Evolutionary conservation across 2,113 vertebrate genomes (phyloP), one percentile per base, ranked within the genome.

Genomic region (Tautogolabrus adspersus): DNA sequence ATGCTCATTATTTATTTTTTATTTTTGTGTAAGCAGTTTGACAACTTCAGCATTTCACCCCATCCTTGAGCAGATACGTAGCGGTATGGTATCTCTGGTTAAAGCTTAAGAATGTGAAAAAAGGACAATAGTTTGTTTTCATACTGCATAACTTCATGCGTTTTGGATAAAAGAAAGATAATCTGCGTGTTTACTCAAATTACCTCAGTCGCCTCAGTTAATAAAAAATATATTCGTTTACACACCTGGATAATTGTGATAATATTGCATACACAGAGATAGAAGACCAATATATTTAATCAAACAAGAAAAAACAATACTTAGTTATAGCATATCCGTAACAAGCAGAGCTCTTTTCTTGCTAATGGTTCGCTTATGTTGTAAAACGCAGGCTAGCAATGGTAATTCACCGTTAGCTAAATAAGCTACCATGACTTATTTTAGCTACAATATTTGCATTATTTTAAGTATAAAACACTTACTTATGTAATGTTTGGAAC

Each of bases 391-490:
- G 19, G 77, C 19, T 87, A 77, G 47, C 68, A 54, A 40, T 15
- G 19, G 15, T 76, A 60, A 38, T 72, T 42, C 49, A 58, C 60
- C 65, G 73, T 79, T 83, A 82, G 82, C 84, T 79, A 47, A 46
- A 65, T 38, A 30, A 59, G 65, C 70, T 62, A 55, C 3, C 13
- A 0, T 8, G 21, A 44, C 38, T 47, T 13, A 64, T 55, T 72
- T 12, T 3, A 66, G 68, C 55, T 30, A 23, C 1, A 9, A 30
- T 5, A 66, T 52, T 1, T 1, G 2, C 6, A 1, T 63, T 18
- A 44, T 37, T 40, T 54, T 19, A 30, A 2, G 5, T 5, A 1
- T 49, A 0, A 30, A 26, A 21, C 12, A 66, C 88, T 77, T 40
- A 89, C 89, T 88, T 6, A 12, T 46, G 4, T 4, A 0, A 0